Conservation (phyloP, 2,113 vertebrate species). For the Telmatochromis sp. region DNA sequence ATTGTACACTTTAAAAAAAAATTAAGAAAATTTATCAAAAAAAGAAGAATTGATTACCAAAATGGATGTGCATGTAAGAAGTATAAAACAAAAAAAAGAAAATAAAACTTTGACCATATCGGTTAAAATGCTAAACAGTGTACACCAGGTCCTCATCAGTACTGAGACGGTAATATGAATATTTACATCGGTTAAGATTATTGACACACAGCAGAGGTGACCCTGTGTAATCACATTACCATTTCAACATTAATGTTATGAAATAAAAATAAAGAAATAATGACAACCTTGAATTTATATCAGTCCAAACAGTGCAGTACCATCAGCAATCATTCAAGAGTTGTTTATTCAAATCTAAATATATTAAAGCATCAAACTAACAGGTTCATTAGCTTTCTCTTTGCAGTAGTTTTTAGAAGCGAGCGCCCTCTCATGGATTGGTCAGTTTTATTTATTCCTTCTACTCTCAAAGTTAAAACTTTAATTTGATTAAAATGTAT, state of each 20-base stretch:
- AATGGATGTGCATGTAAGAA: background rate
- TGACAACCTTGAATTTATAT: background rate
- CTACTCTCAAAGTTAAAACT: background rate
- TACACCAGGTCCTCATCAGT: background rate
- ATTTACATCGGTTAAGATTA: background rate
- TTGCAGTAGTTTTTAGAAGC: background rate
- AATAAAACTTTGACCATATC: background rate
- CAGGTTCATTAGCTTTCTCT: background rate
- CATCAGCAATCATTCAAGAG: background rate
- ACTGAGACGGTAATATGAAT: background rate
- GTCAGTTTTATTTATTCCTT: background rate
- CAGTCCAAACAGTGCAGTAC: background rate
- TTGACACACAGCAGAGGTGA: background rate
- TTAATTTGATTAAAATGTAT: background rate
- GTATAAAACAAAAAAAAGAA: background rate
- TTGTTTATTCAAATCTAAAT: background rate
- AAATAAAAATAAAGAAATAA: background rate
- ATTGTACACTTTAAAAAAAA: background rate
- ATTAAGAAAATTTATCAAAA: background rate
- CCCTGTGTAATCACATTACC: background rate
- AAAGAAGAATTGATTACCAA: background rate
- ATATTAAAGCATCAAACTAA: background rate
- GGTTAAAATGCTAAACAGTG: background rate
- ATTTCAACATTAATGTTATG: background rate
- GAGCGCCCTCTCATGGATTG: background rate